These are phyloP conservation scores for Epicampocera succincta DNA, from an alignment of 2,888 invertebrate genomes.

Conservation along the genomic window DNA sequence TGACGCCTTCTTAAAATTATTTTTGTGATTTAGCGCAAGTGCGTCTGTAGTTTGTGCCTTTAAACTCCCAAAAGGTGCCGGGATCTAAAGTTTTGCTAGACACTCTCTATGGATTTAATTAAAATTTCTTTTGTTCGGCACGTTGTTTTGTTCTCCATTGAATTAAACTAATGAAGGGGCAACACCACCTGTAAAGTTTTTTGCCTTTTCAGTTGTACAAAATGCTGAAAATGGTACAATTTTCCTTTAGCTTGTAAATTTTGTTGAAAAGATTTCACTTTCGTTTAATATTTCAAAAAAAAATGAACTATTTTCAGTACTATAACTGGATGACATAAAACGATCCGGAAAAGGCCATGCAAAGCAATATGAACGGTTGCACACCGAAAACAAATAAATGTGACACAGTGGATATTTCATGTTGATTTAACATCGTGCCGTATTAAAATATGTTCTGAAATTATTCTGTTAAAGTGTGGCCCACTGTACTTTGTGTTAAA, in stretches of 20 bases:
- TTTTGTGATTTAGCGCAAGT: constrained; percentile 68
- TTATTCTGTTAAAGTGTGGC: too few relatives aligned
- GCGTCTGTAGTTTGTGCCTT: constrained; percentile 55
- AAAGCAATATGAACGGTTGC: too few relatives aligned
- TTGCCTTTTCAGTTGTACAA: background rate
- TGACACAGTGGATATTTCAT: too few relatives aligned
- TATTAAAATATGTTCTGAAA: too few relatives aligned
- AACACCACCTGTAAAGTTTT: constrained; percentile 50
- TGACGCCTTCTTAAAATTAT: constrained; percentile 29
- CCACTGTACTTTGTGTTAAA: too few relatives aligned
- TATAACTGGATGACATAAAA: too few relatives aligned
- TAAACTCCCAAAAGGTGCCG: constrained; percentile 47
- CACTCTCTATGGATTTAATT: constrained; percentile 72
- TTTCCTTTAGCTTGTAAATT: constrained; percentile 17
- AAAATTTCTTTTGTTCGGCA: constrained; percentile 68
- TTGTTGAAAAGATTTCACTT: constrained; percentile 40
- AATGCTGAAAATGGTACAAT: background rate
- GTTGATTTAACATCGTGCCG: too few relatives aligned
- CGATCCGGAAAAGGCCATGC: too few relatives aligned
- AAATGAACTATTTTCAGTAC: constrained; percentile 30
- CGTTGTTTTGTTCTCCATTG: constrained; percentile 29
- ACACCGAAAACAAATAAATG: too few relatives aligned
- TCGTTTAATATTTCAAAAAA: constrained; percentile 20
- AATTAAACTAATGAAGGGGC: constrained; percentile 34
- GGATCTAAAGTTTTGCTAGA: constrained; percentile 50